Percentiles rank a stretch among this genome's conserved stretches.
phyloP scores from a whole-genome alignment of 2,113 vertebrate genomes.

The Rhinolophus ferrumequinum region DNA sequence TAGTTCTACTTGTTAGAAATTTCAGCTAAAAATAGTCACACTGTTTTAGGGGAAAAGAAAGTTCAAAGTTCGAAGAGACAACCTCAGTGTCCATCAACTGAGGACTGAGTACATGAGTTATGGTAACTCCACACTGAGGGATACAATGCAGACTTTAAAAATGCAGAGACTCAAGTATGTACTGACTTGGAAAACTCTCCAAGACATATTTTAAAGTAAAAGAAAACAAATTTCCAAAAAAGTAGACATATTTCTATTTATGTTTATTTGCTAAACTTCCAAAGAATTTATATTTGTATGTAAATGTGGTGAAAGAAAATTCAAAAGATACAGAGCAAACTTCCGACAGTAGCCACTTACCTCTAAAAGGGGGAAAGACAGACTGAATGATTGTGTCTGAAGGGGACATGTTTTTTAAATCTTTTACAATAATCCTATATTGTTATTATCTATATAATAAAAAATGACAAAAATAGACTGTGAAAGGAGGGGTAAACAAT shows the following conservation, averaged over 20 bases:
- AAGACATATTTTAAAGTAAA: not conserved
- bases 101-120: not conserved
- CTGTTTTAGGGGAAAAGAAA: not conserved
- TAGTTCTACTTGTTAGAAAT: not conserved
- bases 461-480: not conserved
- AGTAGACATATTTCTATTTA: not conserved
- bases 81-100: not conserved
- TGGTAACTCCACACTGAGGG: not conserved
- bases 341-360: not conserved
- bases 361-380: not conserved
- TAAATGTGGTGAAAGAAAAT: not conserved
- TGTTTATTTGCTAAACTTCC: not conserved
- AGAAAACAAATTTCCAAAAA: not conserved
- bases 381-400: not conserved
- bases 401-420: not conserved
- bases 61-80: not conserved
- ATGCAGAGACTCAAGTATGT: not conserved
- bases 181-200: not conserved
- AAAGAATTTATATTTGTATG: not conserved
- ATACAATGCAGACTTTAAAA: not conserved
- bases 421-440: not conserved
- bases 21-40: not conserved
- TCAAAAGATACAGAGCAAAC: not conserved
- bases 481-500: not conserved
- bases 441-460: not conserved